A percentile compares a stretch with the other conserved stretches of the same genome.
Evolutionary conservation across 2,113 vertebrate species (phyloP).

Genomic region (Penelope pileata): DNA sequence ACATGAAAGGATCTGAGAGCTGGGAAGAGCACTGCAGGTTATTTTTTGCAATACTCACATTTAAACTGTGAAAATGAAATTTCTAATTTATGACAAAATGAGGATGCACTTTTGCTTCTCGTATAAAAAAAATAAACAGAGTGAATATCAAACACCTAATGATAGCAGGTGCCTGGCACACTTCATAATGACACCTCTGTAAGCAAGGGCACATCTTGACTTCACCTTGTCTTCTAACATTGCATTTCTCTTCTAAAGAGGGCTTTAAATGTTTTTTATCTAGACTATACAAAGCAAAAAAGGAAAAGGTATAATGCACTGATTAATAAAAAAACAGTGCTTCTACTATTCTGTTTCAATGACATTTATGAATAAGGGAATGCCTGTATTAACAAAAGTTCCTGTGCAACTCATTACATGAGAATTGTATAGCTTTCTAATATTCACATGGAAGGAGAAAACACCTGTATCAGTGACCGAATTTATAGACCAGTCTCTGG

Average conservation of each 20-base stretch:
- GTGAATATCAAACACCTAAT: not conserved
- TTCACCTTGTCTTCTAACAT: not conserved
- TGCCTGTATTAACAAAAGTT: not conserved
- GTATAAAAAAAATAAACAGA: not conserved
- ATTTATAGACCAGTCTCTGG: not conserved
- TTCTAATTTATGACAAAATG: not conserved
- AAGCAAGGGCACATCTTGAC: not conserved
- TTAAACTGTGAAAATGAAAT: not conserved
- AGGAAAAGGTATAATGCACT: not conserved
- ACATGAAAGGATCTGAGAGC: not conserved
- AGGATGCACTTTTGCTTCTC: not conserved
- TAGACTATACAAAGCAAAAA: not conserved
- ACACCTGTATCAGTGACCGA: not conserved
- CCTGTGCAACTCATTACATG: not conserved
- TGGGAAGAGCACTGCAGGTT: not conserved
- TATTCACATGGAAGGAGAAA: not conserved
- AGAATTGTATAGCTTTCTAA: not conserved
- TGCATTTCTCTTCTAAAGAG: not conserved
- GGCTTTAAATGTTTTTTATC: not conserved
- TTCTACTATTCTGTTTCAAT: not conserved
- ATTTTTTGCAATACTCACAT: not conserved
- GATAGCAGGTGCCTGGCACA: not conserved
- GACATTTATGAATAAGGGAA: not conserved
- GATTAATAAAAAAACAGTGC: not conserved
- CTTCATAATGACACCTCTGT: not conserved